These are phyloP conservation scores for Hemibagrus wyckioides DNA, from an alignment of 2,113 vertebrate species.

Conservation along the genomic window DNA sequence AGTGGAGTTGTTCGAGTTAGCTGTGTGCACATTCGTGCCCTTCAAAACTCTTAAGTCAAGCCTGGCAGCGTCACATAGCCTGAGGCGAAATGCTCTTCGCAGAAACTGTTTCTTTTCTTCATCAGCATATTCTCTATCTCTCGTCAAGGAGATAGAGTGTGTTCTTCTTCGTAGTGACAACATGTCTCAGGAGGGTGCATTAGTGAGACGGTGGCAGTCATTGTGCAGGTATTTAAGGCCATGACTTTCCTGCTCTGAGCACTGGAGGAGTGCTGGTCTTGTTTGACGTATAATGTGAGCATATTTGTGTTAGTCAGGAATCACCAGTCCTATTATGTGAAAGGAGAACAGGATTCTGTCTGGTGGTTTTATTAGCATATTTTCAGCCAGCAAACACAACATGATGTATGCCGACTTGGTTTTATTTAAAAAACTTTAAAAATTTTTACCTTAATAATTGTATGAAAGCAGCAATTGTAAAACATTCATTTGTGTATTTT, in stretches of 20 bases:
- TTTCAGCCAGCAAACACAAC: not conserved
- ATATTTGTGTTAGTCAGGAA: slow-evolving; percentile 29
- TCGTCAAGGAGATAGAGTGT: slow-evolving; percentile 39
- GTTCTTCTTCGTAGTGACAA: slow-evolving; percentile 45
- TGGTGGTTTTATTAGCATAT: not conserved
- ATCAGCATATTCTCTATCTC: slow-evolving; percentile 47
- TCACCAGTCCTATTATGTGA: not conserved
- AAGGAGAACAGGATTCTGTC: not conserved
- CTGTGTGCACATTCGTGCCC: slow-evolving; percentile 15
- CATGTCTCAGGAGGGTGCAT: slow-evolving; percentile 53
- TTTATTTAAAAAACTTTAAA: not conserved
- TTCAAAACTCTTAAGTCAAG: slow-evolving; percentile 34
- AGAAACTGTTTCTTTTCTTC: slow-evolving; percentile 35
- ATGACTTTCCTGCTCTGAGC: slow-evolving; percentile 23
- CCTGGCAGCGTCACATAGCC: slow-evolving; percentile 37
- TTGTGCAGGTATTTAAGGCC: slow-evolving; percentile 42
- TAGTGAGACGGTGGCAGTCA: slow-evolving; percentile 40
- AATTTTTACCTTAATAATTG: not conserved
- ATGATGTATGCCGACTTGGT: too few species aligned
- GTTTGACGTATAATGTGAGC: slow-evolving; percentile 22
- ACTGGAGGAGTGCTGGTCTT: slow-evolving; percentile 17
- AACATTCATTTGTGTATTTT: not conserved
- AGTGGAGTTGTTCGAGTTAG: slow-evolving; percentile 17
- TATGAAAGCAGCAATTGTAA: not conserved
- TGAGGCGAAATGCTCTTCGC: slow-evolving; percentile 39